A percentile compares a stretch with the other conserved stretches of the same genome.
These are phyloP conservation scores for Lycodopsis pacificus DNA, from an alignment of 2,797 vertebrate species.

Conservation along the genomic window DNA sequence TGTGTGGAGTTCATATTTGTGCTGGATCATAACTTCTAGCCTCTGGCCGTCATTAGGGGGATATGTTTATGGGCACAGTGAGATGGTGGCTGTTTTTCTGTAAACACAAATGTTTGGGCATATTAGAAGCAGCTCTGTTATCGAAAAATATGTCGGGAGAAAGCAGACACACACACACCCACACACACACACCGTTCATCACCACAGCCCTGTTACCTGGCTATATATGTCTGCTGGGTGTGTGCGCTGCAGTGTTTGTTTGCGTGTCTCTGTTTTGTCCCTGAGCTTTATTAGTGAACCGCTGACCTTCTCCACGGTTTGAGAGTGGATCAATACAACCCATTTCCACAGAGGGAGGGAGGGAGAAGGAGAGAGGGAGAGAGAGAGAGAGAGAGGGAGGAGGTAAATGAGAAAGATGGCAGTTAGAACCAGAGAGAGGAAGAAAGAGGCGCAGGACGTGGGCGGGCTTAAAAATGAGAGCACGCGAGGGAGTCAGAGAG, in stretches of 20 bases:
- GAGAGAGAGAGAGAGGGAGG: not conserved
- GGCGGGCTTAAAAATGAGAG: constrained; percentile 50
- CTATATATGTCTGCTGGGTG: constrained; percentile 48
- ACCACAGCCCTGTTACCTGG: constrained; percentile 19
- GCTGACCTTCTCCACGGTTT: constrained; percentile 70
- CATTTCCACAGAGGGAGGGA: constrained; percentile 60
- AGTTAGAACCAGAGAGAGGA: constrained; percentile 19
- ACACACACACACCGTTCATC: constrained; percentile 23
- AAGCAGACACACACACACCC: not conserved
- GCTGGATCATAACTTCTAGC: constrained; percentile 51
- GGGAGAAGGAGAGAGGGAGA: not conserved
- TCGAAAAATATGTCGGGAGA: not conserved
- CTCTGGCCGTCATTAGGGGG: constrained; percentile 52
- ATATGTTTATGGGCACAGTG: constrained; percentile 38
- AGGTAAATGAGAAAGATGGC: constrained; percentile 34
- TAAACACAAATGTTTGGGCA: constrained; percentile 46
- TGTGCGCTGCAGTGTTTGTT: constrained; percentile 7
- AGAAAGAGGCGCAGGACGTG: constrained; percentile 44
- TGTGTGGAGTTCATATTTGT: constrained; percentile 58
- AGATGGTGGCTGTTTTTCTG: constrained; percentile 27
- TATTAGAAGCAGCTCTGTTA: constrained; percentile 17
- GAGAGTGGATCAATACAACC: constrained; percentile 76
- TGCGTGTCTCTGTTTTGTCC: constrained; percentile 66
- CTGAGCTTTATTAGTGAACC: constrained; percentile 77
- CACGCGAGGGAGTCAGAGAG: constrained; percentile 14